Conservation (phyloP, 1,140 invertebrate species). For the Hormaphis cornu region DNA sequence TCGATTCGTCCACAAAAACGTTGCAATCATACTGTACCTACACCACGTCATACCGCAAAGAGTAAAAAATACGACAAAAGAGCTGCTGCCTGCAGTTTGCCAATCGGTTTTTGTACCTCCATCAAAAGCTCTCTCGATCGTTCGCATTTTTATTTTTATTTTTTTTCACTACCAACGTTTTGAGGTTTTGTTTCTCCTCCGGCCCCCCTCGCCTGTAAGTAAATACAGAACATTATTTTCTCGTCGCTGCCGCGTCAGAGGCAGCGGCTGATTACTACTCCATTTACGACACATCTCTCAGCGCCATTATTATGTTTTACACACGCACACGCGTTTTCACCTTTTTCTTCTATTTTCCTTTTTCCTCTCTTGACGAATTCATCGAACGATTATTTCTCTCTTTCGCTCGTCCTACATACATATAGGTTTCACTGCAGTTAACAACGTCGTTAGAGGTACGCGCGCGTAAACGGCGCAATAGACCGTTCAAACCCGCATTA, state of each 20-base stretch:
- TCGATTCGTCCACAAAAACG: too few relatives aligned
- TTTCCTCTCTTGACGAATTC: not conserved
- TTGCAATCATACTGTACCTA: too few relatives aligned
- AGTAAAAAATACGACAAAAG: not conserved
- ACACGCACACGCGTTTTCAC: not conserved
- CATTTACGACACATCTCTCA: slow-evolving; percentile 6
- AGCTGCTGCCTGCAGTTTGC: not conserved
- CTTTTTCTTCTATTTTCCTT: not conserved
- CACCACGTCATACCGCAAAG: too few relatives aligned
- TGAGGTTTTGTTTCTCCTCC: not conserved
- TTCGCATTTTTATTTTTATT: not conserved
- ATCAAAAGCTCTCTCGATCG: not conserved
- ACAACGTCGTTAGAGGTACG: not conserved
- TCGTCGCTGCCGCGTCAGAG: not conserved
- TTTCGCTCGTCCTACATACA: not conserved
- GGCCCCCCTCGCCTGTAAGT: not conserved
- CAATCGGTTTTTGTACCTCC: not conserved
- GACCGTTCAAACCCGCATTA: not conserved
- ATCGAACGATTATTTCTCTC: not conserved
- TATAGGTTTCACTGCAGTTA: too few relatives aligned
- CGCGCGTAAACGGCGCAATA: not conserved
- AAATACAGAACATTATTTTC: slow-evolving; percentile 1
- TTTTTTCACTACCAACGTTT: not conserved
- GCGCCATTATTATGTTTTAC: not conserved
- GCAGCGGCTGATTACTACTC: slow-evolving; percentile 1